phyloP scores from a whole-genome alignment of 2,797 vertebrate species.

The Tenualosa thibaudeaui region DNA sequence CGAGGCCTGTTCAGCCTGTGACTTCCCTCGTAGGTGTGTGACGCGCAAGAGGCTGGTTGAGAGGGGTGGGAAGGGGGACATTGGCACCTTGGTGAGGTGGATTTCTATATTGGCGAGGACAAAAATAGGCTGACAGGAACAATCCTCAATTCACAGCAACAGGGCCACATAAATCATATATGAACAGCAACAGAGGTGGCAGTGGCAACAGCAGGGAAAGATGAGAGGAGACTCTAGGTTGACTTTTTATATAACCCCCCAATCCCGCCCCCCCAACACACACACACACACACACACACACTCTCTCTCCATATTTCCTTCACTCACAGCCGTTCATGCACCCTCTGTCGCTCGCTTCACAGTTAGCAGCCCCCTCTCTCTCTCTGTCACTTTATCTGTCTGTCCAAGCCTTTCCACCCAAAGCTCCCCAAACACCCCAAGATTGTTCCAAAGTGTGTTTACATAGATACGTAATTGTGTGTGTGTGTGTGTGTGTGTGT shows the following conservation, averaged over 20 bases:
- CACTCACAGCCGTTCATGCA: slow-evolving; percentile 34
- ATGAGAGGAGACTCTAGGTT: slow-evolving; percentile 44
- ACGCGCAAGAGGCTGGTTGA: background rate
- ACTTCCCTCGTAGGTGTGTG: background rate
- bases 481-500: background rate
- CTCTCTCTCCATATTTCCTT: background rate
- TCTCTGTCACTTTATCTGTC: background rate
- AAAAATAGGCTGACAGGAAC: slow-evolving; percentile 56
- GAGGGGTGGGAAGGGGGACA: background rate
- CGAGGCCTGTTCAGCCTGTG: slow-evolving; percentile 20
- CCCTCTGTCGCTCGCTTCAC: background rate
- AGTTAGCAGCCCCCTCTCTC: background rate
- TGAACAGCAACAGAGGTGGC: slow-evolving; percentile 46
- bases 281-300: background rate
- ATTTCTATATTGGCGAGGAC: slow-evolving; percentile 31
- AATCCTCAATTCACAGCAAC: slow-evolving; percentile 52
- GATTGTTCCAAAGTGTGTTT: too few relatives aligned
- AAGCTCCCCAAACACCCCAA: too few relatives aligned
- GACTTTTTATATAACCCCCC: slow-evolving; percentile 49
- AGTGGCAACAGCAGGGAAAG: slow-evolving; percentile 42
- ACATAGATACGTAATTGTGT: too few relatives aligned
- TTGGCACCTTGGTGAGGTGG: slow-evolving; percentile 13
- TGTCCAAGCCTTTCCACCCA: background rate
- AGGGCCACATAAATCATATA: slow-evolving; percentile 63
- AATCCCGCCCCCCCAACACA: too few relatives aligned